Evolutionary conservation across 2,888 invertebrate genomes (phyloP).

Genomic region (Tetranychus truncatus): DNA sequence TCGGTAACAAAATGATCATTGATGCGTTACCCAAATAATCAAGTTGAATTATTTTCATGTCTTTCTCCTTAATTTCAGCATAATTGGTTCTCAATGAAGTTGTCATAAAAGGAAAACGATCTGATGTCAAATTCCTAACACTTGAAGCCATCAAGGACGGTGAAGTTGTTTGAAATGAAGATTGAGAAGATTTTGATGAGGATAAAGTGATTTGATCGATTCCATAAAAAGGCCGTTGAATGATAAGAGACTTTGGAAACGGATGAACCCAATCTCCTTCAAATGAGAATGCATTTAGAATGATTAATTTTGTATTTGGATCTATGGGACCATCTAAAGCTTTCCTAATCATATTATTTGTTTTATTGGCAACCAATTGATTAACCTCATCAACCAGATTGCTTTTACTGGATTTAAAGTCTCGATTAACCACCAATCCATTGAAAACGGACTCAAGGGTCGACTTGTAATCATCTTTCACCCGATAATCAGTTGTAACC

Average conservation of each 20-base stretch:
- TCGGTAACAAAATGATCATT: conserved; percentile 10
- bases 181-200: background rate
- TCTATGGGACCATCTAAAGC: conserved; percentile 4
- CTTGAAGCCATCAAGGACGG: background rate
- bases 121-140: background rate
- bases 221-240: background rate
- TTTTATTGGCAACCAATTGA: conserved; percentile 7
- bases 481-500: background rate
- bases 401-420: background rate
- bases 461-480: conserved; percentile 4
- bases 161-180: background rate
- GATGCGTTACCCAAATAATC: conserved; percentile 7
- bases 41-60: conserved; percentile 10
- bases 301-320: conserved; percentile 8
- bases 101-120: conserved; percentile 1
- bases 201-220: background rate
- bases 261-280: conserved; percentile 8
- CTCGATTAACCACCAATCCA: background rate
- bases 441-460: background rate
- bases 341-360: background rate
- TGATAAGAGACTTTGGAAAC: conserved; percentile 5
- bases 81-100: background rate
- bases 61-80: conserved; percentile 7
- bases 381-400: background rate
- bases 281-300: conserved; percentile 3